A percentile compares a stretch with the other conserved stretches of the same genome.
Evolutionary conservation across 2,113 vertebrate species (phyloP).

Genomic region (Uria lomvia): DNA sequence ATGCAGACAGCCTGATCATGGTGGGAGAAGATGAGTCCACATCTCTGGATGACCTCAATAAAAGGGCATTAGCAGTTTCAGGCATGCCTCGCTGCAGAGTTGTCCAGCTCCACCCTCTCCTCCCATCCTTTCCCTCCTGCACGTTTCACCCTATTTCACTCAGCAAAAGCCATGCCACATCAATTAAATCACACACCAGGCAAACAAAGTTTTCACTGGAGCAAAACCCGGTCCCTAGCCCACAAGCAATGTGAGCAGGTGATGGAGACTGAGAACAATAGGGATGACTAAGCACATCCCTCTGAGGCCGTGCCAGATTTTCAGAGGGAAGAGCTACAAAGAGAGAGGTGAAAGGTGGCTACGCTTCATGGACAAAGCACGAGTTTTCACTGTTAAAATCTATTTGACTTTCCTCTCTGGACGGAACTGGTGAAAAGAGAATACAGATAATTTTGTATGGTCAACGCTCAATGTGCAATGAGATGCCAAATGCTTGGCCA

Average conservation of each 20-base stretch:
- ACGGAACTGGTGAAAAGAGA: background rate
- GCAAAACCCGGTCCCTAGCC: background rate
- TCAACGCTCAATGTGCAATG: background rate
- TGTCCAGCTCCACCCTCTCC: background rate
- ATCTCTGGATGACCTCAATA: background rate
- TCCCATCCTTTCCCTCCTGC: background rate
- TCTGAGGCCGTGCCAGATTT: background rate
- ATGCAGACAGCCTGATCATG: accelerated
- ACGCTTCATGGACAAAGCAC: background rate
- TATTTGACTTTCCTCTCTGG: background rate
- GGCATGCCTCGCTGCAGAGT: background rate
- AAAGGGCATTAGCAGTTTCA: background rate
- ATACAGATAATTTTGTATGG: background rate
- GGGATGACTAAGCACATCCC: background rate
- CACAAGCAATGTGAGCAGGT: accelerated
- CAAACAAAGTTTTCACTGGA: background rate
- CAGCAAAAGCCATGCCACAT: background rate
- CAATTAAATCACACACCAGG: background rate
- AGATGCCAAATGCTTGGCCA: background rate
- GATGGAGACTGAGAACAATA: background rate
- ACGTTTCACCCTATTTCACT: background rate
- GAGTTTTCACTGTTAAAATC: background rate
- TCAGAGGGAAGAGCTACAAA: background rate
- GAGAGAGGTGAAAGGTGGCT: background rate
- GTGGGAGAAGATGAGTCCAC: background rate